Base-by-base conservation (phyloP, 2,888 invertebrate genomes). In the Punctoribates punctum region DNA sequence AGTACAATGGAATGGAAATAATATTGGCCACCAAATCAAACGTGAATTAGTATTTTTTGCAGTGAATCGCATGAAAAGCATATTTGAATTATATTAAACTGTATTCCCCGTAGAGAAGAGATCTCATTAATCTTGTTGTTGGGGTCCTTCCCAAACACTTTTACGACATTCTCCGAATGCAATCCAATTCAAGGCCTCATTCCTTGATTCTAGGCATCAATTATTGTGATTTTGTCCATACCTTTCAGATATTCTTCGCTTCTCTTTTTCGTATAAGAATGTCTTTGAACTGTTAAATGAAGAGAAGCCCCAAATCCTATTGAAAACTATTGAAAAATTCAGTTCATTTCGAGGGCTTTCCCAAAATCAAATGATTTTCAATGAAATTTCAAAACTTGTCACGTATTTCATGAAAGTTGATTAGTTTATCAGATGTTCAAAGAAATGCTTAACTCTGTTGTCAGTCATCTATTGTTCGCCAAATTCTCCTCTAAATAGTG, bases 71-170 rank as follows among this genome's bases (percentile, higher is more conserved):
- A 20, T 38, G 67, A 1, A 67, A 34, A 67, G n/a, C n/a, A 60
- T n/a, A n/a, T 67, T 8, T 67, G 67, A 67, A 67, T 34, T 67
- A 38, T 67, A 67, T 67, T 67, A 67, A 67, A 67, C 38, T 67
- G 38, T 67, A 6, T 67, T 34, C 20, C 67, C 67, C 11, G 67
- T 38, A 34, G 67, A n/a, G 67, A 17, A 3, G 1, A 34, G 5
- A 6, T 9, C 34, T 38, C 67, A 67, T 67, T 67, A 67, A 67
- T 67, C 67, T 67, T 67, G n/a, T 65, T 17, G 25, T 25, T 60
- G 11, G 29, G 29, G 25, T 20, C 3, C 57, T 3, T 29, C n/a
- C 38, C 67, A 27, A 60, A 60, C 60, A 15, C 29, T 60, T 60
- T 60, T 34, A 27, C 17, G 60, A 60, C 67, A 38, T 15, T 27